A percentile compares a stretch with the other conserved stretches of the same genome.
Evolutionary conservation across 2,888 invertebrate species (phyloP).

Genomic region (Linyphia triangularis): DNA sequence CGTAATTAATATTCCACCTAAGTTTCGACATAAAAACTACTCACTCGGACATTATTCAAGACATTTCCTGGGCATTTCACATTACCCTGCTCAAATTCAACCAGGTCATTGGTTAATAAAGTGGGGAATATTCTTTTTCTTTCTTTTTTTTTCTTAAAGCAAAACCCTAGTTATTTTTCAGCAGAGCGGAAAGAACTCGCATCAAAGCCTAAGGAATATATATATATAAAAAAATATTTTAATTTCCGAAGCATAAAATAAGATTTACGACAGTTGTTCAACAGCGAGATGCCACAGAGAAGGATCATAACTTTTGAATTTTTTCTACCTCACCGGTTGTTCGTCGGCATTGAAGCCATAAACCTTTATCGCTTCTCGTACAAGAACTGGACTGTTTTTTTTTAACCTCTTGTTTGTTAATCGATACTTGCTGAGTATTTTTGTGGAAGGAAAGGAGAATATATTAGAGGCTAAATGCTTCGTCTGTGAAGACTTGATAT

Average conservation of each 20-base stretch:
- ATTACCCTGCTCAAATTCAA: too few relatives aligned
- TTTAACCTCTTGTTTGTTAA: not conserved
- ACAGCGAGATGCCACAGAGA: not conserved
- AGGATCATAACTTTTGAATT: constrained; percentile 1
- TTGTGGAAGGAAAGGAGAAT: not conserved
- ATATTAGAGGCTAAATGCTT: not conserved
- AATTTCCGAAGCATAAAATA: constrained; percentile 3
- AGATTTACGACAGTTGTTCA: not conserved
- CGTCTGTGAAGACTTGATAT: not conserved
- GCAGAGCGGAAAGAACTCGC: too few relatives aligned
- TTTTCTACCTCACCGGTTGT: not conserved
- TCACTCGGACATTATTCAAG: too few relatives aligned
- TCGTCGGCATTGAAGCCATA: constrained; percentile 19
- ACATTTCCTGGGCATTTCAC: too few relatives aligned
- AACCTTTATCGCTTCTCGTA: constrained; percentile 17
- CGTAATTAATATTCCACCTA: too few relatives aligned
- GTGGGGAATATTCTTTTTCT: too few relatives aligned
- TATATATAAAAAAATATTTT: not conserved
- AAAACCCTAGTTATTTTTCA: too few relatives aligned
- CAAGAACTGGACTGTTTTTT: not conserved
- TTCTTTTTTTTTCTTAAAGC: too few relatives aligned
- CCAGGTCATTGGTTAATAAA: too few relatives aligned
- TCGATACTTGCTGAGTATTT: constrained; percentile 4
- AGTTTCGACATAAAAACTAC: too few relatives aligned
- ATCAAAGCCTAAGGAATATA: too few relatives aligned